Conservation (phyloP, 2,888 invertebrate species). For the Brachycybe producta region DNA sequence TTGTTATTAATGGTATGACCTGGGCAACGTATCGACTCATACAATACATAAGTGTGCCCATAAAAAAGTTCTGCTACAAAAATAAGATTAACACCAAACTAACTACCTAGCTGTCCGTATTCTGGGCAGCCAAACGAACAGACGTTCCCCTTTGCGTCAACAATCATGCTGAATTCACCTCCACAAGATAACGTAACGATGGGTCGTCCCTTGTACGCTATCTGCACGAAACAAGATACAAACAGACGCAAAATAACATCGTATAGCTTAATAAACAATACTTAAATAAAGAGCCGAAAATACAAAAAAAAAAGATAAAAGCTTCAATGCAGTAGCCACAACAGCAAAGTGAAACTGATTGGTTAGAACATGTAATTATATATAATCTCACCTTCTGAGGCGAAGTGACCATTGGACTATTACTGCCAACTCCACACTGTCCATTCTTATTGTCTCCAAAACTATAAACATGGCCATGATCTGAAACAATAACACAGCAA, state of each 20-base stretch:
- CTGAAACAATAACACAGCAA: slow-evolving; percentile 33
- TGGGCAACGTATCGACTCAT: not conserved
- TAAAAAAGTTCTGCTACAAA: not conserved
- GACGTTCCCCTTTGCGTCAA: slow-evolving; percentile 74
- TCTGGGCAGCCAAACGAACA: slow-evolving; percentile 88
- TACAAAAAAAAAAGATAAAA: slow-evolving; percentile 1
- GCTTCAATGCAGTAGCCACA: slow-evolving; percentile 6
- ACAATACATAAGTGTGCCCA: not conserved
- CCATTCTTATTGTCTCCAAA: slow-evolving; percentile 87
- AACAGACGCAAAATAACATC: not conserved
- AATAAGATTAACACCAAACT: not conserved
- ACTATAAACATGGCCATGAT: slow-evolving; percentile 72
- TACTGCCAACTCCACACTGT: slow-evolving; percentile 74
- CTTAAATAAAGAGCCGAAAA: not conserved
- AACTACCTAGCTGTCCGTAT: slow-evolving; percentile 64
- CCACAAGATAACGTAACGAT: slow-evolving; percentile 81
- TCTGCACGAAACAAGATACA: slow-evolving; percentile 23
- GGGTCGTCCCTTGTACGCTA: slow-evolving; percentile 56
- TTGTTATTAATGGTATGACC: not conserved
- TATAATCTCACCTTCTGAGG: slow-evolving; percentile 37
- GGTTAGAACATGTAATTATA: not conserved
- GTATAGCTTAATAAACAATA: not conserved
- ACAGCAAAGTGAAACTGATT: not conserved
- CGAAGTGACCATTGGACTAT: slow-evolving; percentile 34
- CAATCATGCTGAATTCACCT: slow-evolving; percentile 80